Conservation (phyloP, 2,888 invertebrate species). For the Aethes cnicana region DNA sequence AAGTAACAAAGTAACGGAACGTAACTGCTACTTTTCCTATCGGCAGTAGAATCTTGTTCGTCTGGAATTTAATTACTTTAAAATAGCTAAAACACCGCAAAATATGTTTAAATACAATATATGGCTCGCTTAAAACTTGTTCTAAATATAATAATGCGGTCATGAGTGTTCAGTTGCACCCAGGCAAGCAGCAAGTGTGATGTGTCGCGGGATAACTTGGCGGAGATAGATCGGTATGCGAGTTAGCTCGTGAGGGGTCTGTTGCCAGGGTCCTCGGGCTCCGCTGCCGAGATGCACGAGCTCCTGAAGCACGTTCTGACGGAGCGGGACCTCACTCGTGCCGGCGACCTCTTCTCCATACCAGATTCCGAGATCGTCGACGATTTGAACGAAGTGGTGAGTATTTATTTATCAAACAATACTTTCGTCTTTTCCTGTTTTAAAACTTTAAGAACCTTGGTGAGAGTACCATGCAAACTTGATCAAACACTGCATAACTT, state of each 20-base stretch:
- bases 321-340: slow-evolving; percentile 93
- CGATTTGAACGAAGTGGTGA: slow-evolving; percentile 92
- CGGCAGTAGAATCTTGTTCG: slow-evolving; percentile 24
- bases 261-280: slow-evolving; percentile 18
- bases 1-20: slow-evolving; percentile 11
- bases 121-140: background rate
- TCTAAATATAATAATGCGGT: background rate
- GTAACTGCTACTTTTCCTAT: slow-evolving; percentile 28
- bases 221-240: slow-evolving; percentile 36
- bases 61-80: slow-evolving; percentile 22
- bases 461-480: background rate
- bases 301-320: slow-evolving; percentile 94
- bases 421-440: background rate
- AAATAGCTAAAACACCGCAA: slow-evolving; percentile 22
- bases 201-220: slow-evolving; percentile 20
- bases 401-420: slow-evolving; percentile 50
- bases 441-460: background rate
- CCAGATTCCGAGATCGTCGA: slow-evolving; percentile 93
- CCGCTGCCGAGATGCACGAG: slow-evolving; percentile 93
- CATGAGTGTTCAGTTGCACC: background rate
- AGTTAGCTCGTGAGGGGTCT: slow-evolving; percentile 38
- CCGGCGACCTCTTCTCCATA: slow-evolving; percentile 95
- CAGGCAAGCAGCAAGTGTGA: slow-evolving; percentile 15
- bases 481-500: too few relatives aligned
- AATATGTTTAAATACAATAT: slow-evolving; percentile 8